phyloP scores from a whole-genome alignment of 2,888 invertebrate species.

The Nomada ferruginata region DNA sequence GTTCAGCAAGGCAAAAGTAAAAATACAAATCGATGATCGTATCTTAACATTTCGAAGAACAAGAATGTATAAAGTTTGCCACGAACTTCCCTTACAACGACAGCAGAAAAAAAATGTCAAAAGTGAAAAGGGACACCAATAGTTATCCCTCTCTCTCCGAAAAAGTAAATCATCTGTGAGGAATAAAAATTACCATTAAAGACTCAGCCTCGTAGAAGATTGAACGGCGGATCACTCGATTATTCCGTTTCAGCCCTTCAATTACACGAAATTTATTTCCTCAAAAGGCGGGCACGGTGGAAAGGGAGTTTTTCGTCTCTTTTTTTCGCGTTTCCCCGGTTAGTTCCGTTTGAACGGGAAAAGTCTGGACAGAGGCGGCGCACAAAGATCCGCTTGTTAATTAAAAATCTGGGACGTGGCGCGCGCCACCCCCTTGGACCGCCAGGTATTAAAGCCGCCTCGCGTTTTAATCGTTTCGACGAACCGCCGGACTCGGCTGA shows the following conservation, averaged over 20 bases:
- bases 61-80: too few relatives aligned
- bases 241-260: background rate
- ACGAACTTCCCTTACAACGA: too few relatives aligned
- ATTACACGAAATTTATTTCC: slow-evolving; percentile 18
- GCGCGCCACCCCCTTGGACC: background rate
- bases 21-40: too few relatives aligned
- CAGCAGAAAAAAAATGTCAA: too few relatives aligned
- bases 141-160: too few relatives aligned
- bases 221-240: slow-evolving; percentile 14
- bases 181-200: background rate
- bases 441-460: slow-evolving; percentile 8
- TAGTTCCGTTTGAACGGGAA: background rate
- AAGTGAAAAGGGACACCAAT: too few relatives aligned
- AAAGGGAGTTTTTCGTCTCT: background rate
- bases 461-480: slow-evolving; percentile 26
- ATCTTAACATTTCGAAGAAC: too few relatives aligned
- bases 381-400: slow-evolving; percentile 22
- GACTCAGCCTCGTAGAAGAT: background rate
- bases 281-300: background rate
- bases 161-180: too few relatives aligned
- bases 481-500: background rate
- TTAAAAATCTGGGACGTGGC: slow-evolving; percentile 31
- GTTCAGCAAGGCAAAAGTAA: too few relatives aligned
- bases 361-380: slow-evolving; percentile 12
- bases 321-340: background rate